phyloP scores from a whole-genome alignment of 2,113 vertebrate genomes.

The Callopanchax toddi region DNA sequence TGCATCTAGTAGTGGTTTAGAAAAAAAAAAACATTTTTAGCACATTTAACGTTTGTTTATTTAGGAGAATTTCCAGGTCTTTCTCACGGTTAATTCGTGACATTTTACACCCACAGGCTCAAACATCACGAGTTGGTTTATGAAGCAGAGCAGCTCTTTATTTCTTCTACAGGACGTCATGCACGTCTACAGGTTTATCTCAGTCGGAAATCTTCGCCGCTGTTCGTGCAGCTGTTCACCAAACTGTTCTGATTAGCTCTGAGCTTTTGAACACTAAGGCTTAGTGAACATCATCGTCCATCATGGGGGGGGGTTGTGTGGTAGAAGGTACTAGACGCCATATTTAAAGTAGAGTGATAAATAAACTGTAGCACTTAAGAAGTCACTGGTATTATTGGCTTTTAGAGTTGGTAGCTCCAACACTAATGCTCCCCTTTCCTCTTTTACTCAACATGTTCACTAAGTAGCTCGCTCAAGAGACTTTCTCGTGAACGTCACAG shows the following conservation, averaged over 20 bases:
- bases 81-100: not conserved
- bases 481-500: too few relatives aligned
- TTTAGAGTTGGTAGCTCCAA: too few relatives aligned
- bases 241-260: not conserved
- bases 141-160: not conserved
- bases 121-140: slow-evolving; percentile 1
- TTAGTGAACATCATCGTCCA: not conserved
- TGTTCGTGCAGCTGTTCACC: not conserved
- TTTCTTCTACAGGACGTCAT: not conserved
- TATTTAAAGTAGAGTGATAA: too few relatives aligned
- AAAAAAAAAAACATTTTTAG: too few relatives aligned
- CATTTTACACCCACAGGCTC: not conserved
- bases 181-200: not conserved
- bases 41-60: not conserved
- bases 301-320: too few relatives aligned
- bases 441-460: too few relatives aligned
- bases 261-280: not conserved
- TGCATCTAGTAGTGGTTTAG: too few relatives aligned
- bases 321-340: too few relatives aligned
- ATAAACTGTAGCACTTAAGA: too few relatives aligned
- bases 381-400: too few relatives aligned
- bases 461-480: too few relatives aligned
- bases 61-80: not conserved
- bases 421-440: too few relatives aligned
- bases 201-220: not conserved